Conservation (phyloP, 1,140 invertebrate genomes). For the Asbolus verrucosus region DNA sequence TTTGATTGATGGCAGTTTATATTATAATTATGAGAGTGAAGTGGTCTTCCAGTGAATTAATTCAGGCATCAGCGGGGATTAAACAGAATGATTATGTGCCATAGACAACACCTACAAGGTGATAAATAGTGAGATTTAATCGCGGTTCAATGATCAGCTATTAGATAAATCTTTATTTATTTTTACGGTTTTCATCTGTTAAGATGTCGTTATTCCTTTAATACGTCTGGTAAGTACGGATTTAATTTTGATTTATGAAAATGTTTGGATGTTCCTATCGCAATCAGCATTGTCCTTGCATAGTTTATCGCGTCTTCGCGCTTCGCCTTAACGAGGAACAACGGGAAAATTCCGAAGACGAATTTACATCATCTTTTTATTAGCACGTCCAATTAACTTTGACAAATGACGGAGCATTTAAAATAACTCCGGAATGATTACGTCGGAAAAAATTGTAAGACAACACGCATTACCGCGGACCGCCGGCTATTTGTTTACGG, state of each 20-base stretch:
- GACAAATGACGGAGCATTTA: slow-evolving; percentile 42
- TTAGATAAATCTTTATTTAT: slow-evolving; percentile 47
- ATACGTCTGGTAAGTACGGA: slow-evolving; percentile 25
- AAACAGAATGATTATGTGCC: slow-evolving; percentile 40
- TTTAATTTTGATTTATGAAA: slow-evolving; percentile 44
- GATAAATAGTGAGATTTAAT: slow-evolving; percentile 51
- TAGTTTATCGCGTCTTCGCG: slow-evolving; percentile 27
- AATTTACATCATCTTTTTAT: slow-evolving; percentile 32
- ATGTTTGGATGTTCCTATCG: slow-evolving; percentile 33
- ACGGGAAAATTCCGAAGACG: slow-evolving; percentile 34
- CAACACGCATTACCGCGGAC: slow-evolving; percentile 29
- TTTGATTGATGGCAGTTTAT: slow-evolving; percentile 44
- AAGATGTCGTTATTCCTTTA: slow-evolving; percentile 39
- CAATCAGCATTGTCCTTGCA: slow-evolving; percentile 15
- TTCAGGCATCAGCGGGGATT: slow-evolving; percentile 40
- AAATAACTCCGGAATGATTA: slow-evolving; percentile 38
- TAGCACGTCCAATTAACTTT: slow-evolving; percentile 43
- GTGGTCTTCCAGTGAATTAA: slow-evolving; percentile 37
- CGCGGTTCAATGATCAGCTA: slow-evolving; percentile 46
- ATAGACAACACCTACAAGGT: slow-evolving; percentile 49
- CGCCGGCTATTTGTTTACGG: slow-evolving; percentile 37
- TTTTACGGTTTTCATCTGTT: slow-evolving; percentile 39
- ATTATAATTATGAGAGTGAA: slow-evolving; percentile 47
- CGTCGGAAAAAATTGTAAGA: slow-evolving; percentile 32
- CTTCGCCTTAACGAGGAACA: neutral